Evolutionary conservation across 1,140 invertebrate genomes (phyloP).

Genomic region (Orchestia grillus): DNA sequence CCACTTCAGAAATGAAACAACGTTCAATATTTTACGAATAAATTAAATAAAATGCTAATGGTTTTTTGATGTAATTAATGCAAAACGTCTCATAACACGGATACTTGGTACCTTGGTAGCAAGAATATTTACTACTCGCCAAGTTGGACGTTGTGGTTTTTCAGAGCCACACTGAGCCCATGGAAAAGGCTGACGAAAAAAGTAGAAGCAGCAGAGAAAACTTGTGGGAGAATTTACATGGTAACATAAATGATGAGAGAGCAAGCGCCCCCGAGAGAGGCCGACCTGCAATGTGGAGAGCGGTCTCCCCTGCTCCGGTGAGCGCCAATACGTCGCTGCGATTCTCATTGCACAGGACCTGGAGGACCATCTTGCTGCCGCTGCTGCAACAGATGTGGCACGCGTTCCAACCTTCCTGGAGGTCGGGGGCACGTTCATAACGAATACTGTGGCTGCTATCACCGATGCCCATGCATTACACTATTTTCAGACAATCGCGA

Average conservation of each 20-base stretch:
- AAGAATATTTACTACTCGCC: no score
- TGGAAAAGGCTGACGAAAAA: not conserved
- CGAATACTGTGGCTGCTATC: no score
- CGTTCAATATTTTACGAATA: no score
- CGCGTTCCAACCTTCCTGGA: not conserved
- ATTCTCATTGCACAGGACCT: not conserved
- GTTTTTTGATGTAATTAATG: no score
- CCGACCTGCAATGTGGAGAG: not conserved
- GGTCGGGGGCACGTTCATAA: not conserved
- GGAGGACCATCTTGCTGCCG: not conserved
- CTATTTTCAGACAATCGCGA: no score
- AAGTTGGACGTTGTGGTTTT: not conserved
- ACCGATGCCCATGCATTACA: no score
- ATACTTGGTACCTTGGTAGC: no score
- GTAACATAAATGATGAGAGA: not conserved
- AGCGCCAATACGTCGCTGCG: not conserved
- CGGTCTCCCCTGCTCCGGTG: not conserved
- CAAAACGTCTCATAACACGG: no score
- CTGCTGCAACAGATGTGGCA: not conserved
- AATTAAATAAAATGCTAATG: no score
- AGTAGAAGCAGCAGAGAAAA: not conserved
- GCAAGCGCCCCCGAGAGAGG: not conserved
- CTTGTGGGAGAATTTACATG: not conserved
- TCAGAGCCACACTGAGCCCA: not conserved
- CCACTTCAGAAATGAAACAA: no score